Evolutionary conservation across 2,797 vertebrate species (phyloP), one percentile per base, ranked within the genome.

Genomic region (Mionectes olivaceus): DNA sequence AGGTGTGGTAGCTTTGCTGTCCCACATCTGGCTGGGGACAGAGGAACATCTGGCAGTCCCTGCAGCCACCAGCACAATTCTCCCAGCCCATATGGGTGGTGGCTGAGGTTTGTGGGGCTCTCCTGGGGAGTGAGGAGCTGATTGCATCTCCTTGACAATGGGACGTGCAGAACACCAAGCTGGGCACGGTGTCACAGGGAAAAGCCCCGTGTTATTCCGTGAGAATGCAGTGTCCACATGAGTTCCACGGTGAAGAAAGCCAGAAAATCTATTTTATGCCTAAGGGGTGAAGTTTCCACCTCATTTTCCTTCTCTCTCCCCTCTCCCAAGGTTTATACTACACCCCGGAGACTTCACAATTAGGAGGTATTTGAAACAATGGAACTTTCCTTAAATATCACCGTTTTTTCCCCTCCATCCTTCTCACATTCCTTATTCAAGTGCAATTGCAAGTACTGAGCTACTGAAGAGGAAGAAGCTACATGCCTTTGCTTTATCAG

Each of bases 361-460:
- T 79, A 86, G 55, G 55, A 93, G 43, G 22, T 19, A 33, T 82
- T 82, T 73, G 50, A 83, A 74, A 81, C 83, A 90, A 64, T 55
- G 70, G 85, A 95, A 88, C 47, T 84, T 94, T 86, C 82, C 93
- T 90, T 94, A 94, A 93, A 88, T 93, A 88, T 67, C 71, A 52
- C 47, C 8, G 5, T 57, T 60, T 63, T 95, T 69, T 53, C 43
- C 37, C 43, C 37, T 89, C 41, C 80, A 74, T 67, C 30, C 32
- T 47, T 35, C 17, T 94, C 46, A 28, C 6, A 63, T 52, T 82
- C 44, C 39, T 93, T 44, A 69, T 65, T 76, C 43, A 69, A 93
- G 63, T 79, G 55, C 59, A 78, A 67, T 23, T 81, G 32, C 28
- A 86, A 68, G 28, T n/a, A 13, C 30, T 73, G 27, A 46, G 59